Conservation (phyloP, 2,888 invertebrate species). For the Megamerina dolium region DNA sequence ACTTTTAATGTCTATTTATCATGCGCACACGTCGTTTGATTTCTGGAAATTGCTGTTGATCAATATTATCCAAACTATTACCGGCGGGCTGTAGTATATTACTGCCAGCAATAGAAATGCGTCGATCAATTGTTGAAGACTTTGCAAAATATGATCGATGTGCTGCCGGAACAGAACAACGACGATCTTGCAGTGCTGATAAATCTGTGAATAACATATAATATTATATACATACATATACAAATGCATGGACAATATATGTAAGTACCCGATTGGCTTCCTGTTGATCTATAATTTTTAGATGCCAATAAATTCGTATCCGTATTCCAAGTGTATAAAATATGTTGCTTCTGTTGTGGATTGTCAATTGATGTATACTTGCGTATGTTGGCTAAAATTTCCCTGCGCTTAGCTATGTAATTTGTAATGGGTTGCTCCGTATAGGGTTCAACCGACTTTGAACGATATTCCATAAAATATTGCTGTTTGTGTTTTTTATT, state of each 20-base stretch:
- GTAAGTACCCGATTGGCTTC: no score
- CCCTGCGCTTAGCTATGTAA: constrained; percentile 9
- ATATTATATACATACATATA: no score
- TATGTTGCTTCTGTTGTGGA: constrained; percentile 9
- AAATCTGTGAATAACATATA: no score
- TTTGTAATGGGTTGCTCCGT: constrained; percentile 11
- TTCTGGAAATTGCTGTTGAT: constrained; percentile 26
- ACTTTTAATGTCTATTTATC: constrained; percentile 43
- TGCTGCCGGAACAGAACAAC: constrained; percentile 37
- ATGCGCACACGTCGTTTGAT: constrained; percentile 43
- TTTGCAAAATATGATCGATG: no score
- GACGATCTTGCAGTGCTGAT: no score
- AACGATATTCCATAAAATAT: constrained; percentile 32
- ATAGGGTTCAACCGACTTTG: constrained; percentile 38
- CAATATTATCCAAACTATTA: constrained; percentile 15
- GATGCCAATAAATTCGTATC: no score
- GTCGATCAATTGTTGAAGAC: constrained; percentile 21
- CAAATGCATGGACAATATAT: no score
- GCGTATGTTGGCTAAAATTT: constrained; percentile 15
- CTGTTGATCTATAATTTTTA: no score
- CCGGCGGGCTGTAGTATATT: constrained; percentile 11
- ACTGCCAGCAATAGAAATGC: constrained; percentile 25
- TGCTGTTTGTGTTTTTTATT: constrained; percentile 5
- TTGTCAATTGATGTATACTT: constrained; percentile 20
- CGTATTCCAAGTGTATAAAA: no score